Evolutionary conservation across 2,113 vertebrate genomes (phyloP).

Genomic region (Rafetus swinhoei): DNA sequence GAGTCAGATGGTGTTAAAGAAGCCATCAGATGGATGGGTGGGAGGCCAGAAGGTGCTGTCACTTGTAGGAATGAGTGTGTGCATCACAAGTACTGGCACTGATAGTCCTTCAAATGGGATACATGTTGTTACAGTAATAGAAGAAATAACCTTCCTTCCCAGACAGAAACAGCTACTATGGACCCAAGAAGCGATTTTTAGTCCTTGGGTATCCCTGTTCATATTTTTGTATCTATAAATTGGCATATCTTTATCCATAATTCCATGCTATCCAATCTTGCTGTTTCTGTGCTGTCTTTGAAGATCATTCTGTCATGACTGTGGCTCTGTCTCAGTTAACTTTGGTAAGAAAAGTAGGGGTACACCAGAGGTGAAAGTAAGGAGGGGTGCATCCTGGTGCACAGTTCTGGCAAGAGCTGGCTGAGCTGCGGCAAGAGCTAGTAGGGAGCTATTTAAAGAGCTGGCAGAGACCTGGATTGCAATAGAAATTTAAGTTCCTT

Average conservation of each 20-base stretch:
- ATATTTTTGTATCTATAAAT: neutral
- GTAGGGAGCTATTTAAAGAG: too few relatives aligned
- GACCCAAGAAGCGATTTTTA: neutral
- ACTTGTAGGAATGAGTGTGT: neutral
- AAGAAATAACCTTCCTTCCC: neutral
- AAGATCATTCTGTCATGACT: slow-evolving; percentile 45
- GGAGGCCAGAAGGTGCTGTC: neutral
- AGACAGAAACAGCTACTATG: neutral
- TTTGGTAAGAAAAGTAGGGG: neutral
- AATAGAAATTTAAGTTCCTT: too few relatives aligned
- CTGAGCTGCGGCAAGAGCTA: too few relatives aligned
- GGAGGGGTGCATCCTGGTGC: too few relatives aligned
- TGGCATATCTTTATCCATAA: slow-evolving; percentile 13
- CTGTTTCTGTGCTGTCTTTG: slow-evolving; percentile 26
- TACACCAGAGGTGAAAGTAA: too few relatives aligned
- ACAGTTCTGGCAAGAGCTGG: too few relatives aligned
- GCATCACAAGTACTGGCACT: neutral
- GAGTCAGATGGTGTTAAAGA: neutral
- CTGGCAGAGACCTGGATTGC: too few relatives aligned
- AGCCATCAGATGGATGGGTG: neutral
- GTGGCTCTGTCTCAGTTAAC: neutral
- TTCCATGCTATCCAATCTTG: slow-evolving; percentile 40
- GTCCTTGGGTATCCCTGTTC: neutral
- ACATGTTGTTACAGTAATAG: neutral
- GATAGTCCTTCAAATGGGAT: neutral